Percentiles rank a stretch among this genome's conserved stretches.
phyloP scores from a whole-genome alignment of 2,888 invertebrate species.

The Drosophila demipolita region DNA sequence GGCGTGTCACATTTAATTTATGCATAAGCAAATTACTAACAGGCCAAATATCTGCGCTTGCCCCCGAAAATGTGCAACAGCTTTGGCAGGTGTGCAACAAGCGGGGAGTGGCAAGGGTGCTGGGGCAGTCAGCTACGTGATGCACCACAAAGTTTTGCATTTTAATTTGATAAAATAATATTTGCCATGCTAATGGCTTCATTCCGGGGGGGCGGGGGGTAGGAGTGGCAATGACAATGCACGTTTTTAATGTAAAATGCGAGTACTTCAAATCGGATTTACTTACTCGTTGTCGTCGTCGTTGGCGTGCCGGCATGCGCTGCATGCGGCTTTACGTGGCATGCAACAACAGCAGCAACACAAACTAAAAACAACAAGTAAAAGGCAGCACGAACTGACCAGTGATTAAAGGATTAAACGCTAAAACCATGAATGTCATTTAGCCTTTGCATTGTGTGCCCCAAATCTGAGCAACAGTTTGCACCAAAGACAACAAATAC shows the following conservation, averaged over 20 bases:
- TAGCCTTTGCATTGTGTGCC: conserved; percentile 40
- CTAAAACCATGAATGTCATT: conserved; percentile 73
- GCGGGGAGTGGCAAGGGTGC: not conserved
- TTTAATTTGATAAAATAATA: conserved; percentile 80
- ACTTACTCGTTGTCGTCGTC: conserved; percentile 22
- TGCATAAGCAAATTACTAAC: conserved; percentile 74
- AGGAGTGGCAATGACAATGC: conserved; percentile 41
- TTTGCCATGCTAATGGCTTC: conserved; percentile 77
- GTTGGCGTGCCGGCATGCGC: conserved; percentile 39
- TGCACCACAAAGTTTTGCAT: conserved; percentile 63
- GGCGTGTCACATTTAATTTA: conserved; percentile 60
- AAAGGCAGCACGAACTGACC: conserved; percentile 30
- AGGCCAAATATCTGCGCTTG: conserved; percentile 32
- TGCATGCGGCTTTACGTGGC: conserved; percentile 55
- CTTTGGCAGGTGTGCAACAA: conserved; percentile 25
- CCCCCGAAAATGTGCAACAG: conserved; percentile 58
- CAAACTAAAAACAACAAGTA: conserved; percentile 25
- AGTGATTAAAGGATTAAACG: conserved; percentile 75
- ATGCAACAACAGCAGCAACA: conserved; percentile 40
- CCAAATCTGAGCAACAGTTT: conserved; percentile 39
- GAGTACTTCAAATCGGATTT: conserved; percentile 54
- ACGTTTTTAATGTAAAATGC: conserved; percentile 48
- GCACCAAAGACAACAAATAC: conserved; percentile 20
- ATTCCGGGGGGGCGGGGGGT: conserved; percentile 23
- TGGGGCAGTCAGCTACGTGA: conserved; percentile 57